Conservation (phyloP, 2,888 invertebrate genomes). For the Oligia strigilis region DNA sequence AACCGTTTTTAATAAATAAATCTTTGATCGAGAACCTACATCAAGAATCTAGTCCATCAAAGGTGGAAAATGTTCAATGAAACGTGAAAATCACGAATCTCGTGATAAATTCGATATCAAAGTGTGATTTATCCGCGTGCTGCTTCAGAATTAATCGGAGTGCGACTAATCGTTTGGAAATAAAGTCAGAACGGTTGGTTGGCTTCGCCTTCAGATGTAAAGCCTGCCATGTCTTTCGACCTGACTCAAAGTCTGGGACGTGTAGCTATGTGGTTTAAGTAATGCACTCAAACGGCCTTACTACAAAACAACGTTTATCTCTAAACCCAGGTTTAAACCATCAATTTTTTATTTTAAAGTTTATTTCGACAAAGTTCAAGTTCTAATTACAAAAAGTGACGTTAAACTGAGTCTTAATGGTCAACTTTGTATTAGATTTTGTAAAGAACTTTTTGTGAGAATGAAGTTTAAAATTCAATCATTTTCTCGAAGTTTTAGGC, state of each 20-base stretch:
- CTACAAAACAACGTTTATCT: background rate
- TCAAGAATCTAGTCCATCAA: conserved; percentile 27
- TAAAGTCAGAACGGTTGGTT: conserved; percentile 56
- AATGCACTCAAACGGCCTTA: background rate
- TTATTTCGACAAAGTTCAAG: background rate
- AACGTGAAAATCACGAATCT: conserved; percentile 57
- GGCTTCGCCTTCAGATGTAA: conserved; percentile 40
- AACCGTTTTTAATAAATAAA: conserved; percentile 16
- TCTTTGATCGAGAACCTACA: conserved; percentile 27
- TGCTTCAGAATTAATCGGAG: conserved; percentile 64
- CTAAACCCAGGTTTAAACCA: background rate
- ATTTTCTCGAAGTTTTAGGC: background rate
- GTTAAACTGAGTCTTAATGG: background rate
- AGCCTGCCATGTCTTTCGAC: conserved; percentile 36
- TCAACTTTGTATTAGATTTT: background rate
- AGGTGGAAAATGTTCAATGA: conserved; percentile 51
- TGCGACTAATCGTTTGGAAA: conserved; percentile 71
- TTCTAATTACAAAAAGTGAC: background rate
- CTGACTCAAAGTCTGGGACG: conserved; percentile 19
- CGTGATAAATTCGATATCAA: conserved; percentile 70
- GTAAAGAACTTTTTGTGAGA: background rate
- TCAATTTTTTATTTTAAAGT: background rate
- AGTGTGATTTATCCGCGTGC: conserved; percentile 63
- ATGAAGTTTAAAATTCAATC: background rate
- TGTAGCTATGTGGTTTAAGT: background rate